phyloP scores from a whole-genome alignment of 2,113 vertebrate species.

The Mormoops blainvillei region DNA sequence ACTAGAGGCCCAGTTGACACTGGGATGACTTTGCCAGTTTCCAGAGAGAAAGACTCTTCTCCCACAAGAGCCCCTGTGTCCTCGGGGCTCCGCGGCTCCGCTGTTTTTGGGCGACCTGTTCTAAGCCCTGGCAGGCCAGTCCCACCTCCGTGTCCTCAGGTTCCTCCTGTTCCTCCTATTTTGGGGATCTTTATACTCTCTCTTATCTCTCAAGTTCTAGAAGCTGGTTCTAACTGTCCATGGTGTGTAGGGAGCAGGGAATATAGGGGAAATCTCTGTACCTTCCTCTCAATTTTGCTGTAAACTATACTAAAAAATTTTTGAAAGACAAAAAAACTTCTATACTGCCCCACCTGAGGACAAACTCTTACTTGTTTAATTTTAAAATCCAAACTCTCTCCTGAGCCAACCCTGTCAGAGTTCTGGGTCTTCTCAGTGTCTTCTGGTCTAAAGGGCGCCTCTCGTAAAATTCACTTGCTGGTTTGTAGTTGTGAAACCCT shows the following conservation, averaged over 20 bases:
- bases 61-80: neutral
- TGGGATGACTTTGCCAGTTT: neutral
- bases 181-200: rapidly evolving
- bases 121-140: neutral
- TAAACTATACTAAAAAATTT: neutral
- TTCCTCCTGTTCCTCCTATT: neutral
- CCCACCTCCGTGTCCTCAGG: neutral
- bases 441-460: rapidly evolving
- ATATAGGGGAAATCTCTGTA: neutral
- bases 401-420: neutral
- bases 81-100: neutral
- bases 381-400: neutral
- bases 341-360: neutral
- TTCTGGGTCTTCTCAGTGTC: neutral
- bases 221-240: neutral
- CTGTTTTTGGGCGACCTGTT: neutral
- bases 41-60: neutral
- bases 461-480: neutral
- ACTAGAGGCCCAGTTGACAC: rapidly evolving
- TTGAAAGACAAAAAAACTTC: neutral
- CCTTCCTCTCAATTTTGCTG: neutral
- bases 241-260: rapidly evolving
- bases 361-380: neutral
- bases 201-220: neutral
- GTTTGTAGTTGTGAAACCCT: neutral